Base-by-base conservation (phyloP, 2,888 invertebrate species). In the Orthosia incerta region DNA sequence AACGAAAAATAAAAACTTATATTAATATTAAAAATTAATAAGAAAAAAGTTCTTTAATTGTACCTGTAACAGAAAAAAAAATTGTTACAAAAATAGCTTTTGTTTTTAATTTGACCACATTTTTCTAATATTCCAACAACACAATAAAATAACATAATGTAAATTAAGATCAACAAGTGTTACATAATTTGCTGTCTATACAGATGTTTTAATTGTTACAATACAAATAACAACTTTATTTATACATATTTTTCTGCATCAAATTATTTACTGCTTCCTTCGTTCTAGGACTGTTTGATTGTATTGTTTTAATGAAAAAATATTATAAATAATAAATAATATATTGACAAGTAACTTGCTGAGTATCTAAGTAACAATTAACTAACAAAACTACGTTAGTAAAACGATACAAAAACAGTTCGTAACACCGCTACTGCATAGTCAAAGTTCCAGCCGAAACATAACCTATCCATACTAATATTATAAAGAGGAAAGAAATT, bases 201-300 rank as follows among this genome's bases (percentile, higher is more conserved):
- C 15, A 46, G 15, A 39, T 72, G n/a, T 23, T 72, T 60, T 71
- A 20, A n/a, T 26, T 15, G 16, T 46, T n/a, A 31, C 26, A 23
- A 12, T n/a, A 39, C 0, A 20, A 53, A 46, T 45, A 31, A 20
- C 3, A 71, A 55, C 20, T 39, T 39, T 46, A 12, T 15, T 20
- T 15, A 50, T 2, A 0, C 13, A 20, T 15, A 12, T 45, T 51
- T 2, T 45, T 60, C 4, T 60, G 46, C 18, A 46, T 18, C 9
- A 20, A 60, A 46, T 20, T 23, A 39, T 51, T 45, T 18, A 31
- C 16, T 48, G 46, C 57, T 57, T 57, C n/a, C 48, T 50, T 26
- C 3, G 9, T 56, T 18, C 13, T 51, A 46, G 3, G n/a, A 31
- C n/a, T 2, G 23, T 50, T 66, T 9, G 11, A 46, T n/a, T 39